phyloP scores from a whole-genome alignment of 2,888 invertebrate genomes.

The Sycophila texana region DNA sequence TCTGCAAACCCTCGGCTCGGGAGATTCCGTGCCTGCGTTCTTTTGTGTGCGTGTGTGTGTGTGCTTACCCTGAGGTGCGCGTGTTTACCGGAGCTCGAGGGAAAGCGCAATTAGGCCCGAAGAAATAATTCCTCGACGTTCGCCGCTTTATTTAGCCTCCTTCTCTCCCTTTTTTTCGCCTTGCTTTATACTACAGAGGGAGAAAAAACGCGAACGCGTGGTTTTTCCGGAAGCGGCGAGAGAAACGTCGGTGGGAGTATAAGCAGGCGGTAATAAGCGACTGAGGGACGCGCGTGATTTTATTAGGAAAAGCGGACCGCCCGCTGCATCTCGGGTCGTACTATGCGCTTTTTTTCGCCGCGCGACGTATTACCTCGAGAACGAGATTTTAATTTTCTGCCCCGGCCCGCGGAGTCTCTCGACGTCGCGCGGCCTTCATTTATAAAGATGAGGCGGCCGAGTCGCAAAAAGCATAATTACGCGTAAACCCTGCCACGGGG shows the following conservation, averaged over 20 bases:
- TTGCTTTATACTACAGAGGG: too few relatives aligned
- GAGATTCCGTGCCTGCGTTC: not conserved
- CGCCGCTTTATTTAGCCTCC: too few relatives aligned
- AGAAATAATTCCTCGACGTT: too few relatives aligned
- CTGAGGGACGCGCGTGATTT: conserved; percentile 22
- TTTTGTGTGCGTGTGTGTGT: not conserved
- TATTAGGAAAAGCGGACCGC: conserved; percentile 4
- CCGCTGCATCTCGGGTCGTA: too few relatives aligned
- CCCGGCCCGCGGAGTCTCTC: not conserved
- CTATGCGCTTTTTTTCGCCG: conserved; percentile 10
- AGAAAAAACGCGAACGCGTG: not conserved
- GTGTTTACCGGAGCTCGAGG: not conserved
- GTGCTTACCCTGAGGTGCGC: not conserved
- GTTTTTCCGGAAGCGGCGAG: not conserved
- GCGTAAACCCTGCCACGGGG: conserved; percentile 20
- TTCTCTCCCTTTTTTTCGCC: not conserved
- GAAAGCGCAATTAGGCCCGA: not conserved
- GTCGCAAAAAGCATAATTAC: conserved; percentile 43
- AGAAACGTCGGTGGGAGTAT: not conserved
- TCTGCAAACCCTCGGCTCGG: not conserved
- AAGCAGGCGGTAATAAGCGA: conserved; percentile 25
- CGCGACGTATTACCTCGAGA: conserved; percentile 11
- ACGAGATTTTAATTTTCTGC: conserved; percentile 48
- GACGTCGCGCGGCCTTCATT: conserved; percentile 11
- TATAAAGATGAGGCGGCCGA: conserved; percentile 39